A percentile compares a stretch with the other conserved stretches of the same genome.
Conservation (phyloP, 1,140 invertebrate species). For the Eurosta solidaginis region DNA sequence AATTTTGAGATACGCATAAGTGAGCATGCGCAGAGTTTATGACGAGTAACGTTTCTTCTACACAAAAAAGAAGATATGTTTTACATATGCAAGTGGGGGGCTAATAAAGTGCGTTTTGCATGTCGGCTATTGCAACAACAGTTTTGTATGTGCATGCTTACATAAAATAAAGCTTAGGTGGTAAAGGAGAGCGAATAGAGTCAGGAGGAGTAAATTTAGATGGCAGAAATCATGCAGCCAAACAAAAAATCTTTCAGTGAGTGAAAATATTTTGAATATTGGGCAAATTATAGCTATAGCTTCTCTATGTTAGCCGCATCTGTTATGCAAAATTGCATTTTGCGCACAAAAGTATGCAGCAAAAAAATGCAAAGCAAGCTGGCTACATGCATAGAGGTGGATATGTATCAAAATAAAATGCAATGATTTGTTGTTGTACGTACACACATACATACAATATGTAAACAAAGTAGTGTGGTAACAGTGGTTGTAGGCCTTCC, state of each 20-base stretch:
- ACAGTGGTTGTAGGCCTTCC: neutral
- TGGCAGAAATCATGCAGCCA: no score
- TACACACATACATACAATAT: neutral
- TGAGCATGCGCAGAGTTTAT: slow-evolving; percentile 18
- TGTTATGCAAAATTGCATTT: neutral
- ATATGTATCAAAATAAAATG: neutral
- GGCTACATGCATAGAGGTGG: neutral
- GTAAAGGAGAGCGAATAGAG: no score
- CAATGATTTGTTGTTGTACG: neutral
- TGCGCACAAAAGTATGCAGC: neutral
- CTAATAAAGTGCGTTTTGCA: no score
- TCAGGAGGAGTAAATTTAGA: no score
- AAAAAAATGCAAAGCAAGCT: neutral
- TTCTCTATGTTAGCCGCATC: neutral
- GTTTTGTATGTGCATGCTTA: no score
- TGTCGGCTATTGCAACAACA: no score
- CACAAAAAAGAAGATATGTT: neutral
- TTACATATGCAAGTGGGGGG: neutral
- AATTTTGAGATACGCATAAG: neutral
- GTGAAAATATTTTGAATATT: neutral
- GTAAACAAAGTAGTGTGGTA: neutral
- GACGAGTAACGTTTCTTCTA: neutral
- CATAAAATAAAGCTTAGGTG: no score
- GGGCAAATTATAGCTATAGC: neutral
- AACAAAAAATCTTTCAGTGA: no score